Base-by-base conservation (phyloP, 2,888 invertebrate species). In the Neocrepidodera transversa region DNA sequence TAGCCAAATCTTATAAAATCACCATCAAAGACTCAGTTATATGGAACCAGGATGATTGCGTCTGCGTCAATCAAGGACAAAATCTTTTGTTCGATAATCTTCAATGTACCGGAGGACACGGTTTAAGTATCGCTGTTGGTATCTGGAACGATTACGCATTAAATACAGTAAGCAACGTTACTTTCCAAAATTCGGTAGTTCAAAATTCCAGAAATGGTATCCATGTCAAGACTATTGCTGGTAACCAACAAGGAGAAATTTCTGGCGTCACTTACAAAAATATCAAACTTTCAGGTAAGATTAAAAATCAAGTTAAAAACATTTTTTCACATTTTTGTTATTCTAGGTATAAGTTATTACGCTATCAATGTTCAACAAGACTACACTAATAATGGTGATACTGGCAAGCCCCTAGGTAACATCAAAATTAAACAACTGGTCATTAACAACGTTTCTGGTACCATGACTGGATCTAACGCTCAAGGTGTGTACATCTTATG, bases 101-200 rank as follows among this genome's bases (percentile, higher is more conserved):
- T 2, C 51, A 58, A 23, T 63, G 63, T 42, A 54, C 38, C 7
- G 63, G 63, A 7, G 36, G 61, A 18, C 63, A 63, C 14, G 63
- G 63, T 14, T 53, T 62, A 28, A 62, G 62, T 48, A 35, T 63
- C 13, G 54, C 63, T 4, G 47, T 52, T 23, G 63, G 63, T 11
- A n/a, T 56, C 1, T 50, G 40, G 13, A 13, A 5, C 11, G 11
- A 16, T 13, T 54, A 54, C n/a, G 20, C 17, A 3, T 7, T 18
- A 0, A 63, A 52, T 26, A 48, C 52, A 11, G 54, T 57, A 10
- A n/a, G 18, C 10, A 58, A 61, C 11, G 51, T 63, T 13, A 47
- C 45, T 20, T 58, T 63, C 23, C 26, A 26, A 17, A 30, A 63
- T 23, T 47, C 45, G 1, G 26, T 52, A 3, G 51, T 63, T 2